Evolutionary conservation across 1,140 invertebrate species (phyloP).

Genomic region (Ridgeia piscesae): DNA sequence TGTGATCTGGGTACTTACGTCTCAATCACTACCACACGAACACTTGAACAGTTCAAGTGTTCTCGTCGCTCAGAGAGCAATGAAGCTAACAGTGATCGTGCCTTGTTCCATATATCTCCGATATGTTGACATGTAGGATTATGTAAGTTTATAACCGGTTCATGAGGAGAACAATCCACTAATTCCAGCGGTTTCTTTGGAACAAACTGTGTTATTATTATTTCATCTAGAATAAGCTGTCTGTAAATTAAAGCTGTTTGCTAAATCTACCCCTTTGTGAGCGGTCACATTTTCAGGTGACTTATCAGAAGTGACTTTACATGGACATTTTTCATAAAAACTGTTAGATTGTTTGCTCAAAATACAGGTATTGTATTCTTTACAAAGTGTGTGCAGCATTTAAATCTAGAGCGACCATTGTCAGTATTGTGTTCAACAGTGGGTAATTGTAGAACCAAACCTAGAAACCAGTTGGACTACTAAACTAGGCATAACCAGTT

Average conservation of each 20-base stretch:
- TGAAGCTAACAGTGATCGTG: neutral
- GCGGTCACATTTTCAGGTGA: neutral
- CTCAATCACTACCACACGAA: neutral
- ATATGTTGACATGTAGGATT: neutral
- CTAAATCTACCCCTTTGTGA: neutral
- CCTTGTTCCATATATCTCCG: neutral
- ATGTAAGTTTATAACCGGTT: neutral
- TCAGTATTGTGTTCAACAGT: too few relatives aligned
- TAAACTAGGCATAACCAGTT: too few relatives aligned
- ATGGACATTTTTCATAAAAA: neutral
- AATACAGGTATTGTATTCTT: neutral
- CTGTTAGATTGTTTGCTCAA: neutral
- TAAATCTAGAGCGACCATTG: neutral
- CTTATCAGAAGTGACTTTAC: neutral
- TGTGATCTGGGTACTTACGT: neutral
- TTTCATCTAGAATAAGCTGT: neutral
- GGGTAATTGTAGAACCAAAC: too few relatives aligned
- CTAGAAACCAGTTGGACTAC: too few relatives aligned
- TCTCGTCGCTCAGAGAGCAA: neutral
- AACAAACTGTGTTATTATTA: neutral
- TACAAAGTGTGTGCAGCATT: neutral
- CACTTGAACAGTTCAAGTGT: neutral
- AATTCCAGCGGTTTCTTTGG: neutral
- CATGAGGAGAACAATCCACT: neutral
- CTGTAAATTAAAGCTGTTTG: neutral